Base-by-base conservation (phyloP, 2,113 vertebrate species). In the Picathartes gymnocephalus region DNA sequence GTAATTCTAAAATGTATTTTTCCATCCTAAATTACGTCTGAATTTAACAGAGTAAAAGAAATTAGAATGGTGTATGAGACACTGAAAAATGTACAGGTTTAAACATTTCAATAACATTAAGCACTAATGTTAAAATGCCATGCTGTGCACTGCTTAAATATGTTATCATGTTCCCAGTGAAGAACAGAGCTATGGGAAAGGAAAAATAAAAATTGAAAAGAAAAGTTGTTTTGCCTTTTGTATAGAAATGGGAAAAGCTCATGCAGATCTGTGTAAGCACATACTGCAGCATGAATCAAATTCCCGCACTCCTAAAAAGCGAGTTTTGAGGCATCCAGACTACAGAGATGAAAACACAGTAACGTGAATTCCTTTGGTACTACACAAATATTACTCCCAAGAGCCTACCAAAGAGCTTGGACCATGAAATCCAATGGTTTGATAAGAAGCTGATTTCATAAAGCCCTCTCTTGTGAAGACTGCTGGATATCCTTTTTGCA, bases 1-100 rank as follows among this genome's bases (percentile, higher is more conserved):
- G 97, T 96, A 96, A 97, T 97, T 97, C 65, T 80, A 90, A 97
- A 96, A 82, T 15, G 35, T 72, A 93, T 97, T 96, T 93, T 95
- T 96, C 84, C 23, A 17, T 68, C 92, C 86, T 85, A 96, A 98
- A 98, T 98, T 97, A 94, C 76, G 50, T 96, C 92, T 97, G 97
- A 97, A 96, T 96, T 97, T 97, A 95, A 96, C 95, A 81, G 91
- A 88, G 73, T 24, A 80, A 95, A 97, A 97, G 94, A 95, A 97
- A 97, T 97, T 94, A 94, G 42, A 94, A 60, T n/a, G 44, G 57
- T 39, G 5, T 66, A 90, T 24, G 61, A 87, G 87, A 92, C 77
- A 77, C 50, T 37, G 56, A 82, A 82, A 81, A 82, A 95, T 58
- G 88, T 13, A 44, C 33, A 21, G 35, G 47, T 91, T 91, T 89